A percentile compares a stretch with the other conserved stretches of the same genome.
Evolutionary conservation across 1,140 invertebrate genomes (phyloP).

Genomic region (Drosophila rhopaloa): DNA sequence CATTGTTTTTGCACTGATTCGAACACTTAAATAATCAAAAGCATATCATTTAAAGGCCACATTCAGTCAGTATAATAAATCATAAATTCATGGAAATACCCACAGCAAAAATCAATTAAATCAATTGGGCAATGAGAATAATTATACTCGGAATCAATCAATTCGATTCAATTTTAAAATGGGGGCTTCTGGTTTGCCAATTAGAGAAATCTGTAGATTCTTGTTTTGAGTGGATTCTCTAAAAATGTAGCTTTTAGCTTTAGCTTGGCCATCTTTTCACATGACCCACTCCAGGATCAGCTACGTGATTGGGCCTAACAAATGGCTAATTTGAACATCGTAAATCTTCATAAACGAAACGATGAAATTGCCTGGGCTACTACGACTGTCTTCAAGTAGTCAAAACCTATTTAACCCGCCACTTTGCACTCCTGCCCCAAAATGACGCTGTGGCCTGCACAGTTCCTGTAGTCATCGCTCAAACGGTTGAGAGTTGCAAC

Average conservation of each 20-base stretch:
- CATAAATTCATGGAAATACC: constrained; percentile 24
- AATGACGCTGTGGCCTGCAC: constrained; percentile 16
- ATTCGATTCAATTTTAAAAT: constrained; percentile 31
- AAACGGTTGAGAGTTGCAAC: constrained; percentile 66
- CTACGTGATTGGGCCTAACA: constrained; percentile 17
- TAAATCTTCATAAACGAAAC: constrained; percentile 47
- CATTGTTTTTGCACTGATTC: background rate
- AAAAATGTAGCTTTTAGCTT: constrained; percentile 4
- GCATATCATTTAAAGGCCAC: constrained; percentile 45
- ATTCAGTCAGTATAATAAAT: constrained; percentile 20
- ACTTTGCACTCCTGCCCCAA: constrained; percentile 72
- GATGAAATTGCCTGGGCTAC: constrained; percentile 13
- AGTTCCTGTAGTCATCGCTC: constrained; percentile 52
- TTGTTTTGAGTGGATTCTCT: constrained; percentile 9
- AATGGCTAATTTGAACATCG: constrained; percentile 34
- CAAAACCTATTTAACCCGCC: constrained; percentile 72
- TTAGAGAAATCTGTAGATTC: constrained; percentile 3
- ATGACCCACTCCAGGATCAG: constrained; percentile 27
- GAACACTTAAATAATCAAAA: constrained; percentile 37
- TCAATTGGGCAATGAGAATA: constrained; percentile 39
- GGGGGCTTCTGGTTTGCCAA: constrained; percentile 11
- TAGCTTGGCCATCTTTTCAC: constrained; percentile 16
- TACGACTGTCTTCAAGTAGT: constrained; percentile 37
- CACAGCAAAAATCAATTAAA: constrained; percentile 34
- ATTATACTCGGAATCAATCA: constrained; percentile 44